These are phyloP conservation scores for Pentalonia nigronervosa DNA, from an alignment of 1,140 invertebrate species.

Conservation along the genomic window DNA sequence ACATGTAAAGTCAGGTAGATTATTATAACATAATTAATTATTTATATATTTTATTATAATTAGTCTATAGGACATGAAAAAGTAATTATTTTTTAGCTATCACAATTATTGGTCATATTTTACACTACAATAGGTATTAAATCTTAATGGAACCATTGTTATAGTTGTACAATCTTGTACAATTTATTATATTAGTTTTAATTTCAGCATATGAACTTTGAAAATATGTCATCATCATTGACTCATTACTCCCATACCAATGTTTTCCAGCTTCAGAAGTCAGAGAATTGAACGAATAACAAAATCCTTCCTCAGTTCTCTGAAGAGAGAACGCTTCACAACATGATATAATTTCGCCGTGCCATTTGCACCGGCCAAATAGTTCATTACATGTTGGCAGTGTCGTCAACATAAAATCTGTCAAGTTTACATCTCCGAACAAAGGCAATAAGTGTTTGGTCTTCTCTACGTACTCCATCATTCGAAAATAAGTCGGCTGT, in stretches of 20 bases:
- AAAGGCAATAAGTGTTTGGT: constrained; percentile 42
- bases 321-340: constrained; percentile 60
- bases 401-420: constrained; percentile 60
- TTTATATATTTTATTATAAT: too few species aligned
- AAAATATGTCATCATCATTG: not conserved
- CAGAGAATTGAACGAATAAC: constrained; percentile 62
- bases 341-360: constrained; percentile 60
- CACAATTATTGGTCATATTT: too few species aligned
- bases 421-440: constrained; percentile 56
- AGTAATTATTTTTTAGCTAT: too few species aligned
- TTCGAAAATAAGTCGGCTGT: constrained; percentile 61
- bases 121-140: not conserved
- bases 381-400: constrained; percentile 60
- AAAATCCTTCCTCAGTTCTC: constrained; percentile 62
- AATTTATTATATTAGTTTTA: not conserved
- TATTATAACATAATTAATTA: too few species aligned
- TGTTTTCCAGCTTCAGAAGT: constrained; percentile 59
- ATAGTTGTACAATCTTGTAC: too few species aligned
- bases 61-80: too few species aligned
- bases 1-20: too few species aligned
- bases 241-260: constrained; percentile 24
- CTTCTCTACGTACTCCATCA: constrained; percentile 55
- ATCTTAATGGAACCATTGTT: not conserved
- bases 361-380: constrained; percentile 61
- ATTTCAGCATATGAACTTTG: too few species aligned